Evolutionary conservation across 2,113 vertebrate genomes (phyloP), one percentile per base, ranked within the genome.

Genomic region (Galbula dea): DNA sequence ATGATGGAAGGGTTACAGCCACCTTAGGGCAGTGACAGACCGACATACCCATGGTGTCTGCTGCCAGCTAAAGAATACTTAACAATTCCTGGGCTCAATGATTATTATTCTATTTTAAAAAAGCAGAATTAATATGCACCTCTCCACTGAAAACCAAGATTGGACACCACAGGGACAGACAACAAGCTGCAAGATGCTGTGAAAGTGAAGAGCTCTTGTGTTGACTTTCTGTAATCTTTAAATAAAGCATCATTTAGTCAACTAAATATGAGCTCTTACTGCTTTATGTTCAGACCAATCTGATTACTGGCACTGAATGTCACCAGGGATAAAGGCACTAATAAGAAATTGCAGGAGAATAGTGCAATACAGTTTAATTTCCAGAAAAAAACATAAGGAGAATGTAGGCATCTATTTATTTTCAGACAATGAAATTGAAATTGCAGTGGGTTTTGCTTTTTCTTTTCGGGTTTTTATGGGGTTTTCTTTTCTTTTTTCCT

Each of bases 391-490:
- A 83, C 34, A 23, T 41, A 8, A n/a, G 23, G 37, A 17, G 17
- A 17, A n/a, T 43, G 66, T n/a, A 32, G 24, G 12, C 23, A 76
- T 57, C 30, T 75, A 57, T 92, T 95, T 90, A 45, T 84, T 84
- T 95, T 57, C 81, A 61, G 83, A 61, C 82, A 90, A 61, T 87
- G 62, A 92, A 89, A 90, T 69, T 87, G 62, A 92, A 89, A 90
- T 69, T 76, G 83, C 37, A 65, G 37, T 65, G 51, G 12, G 5
- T 62, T 93, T 79, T 77, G 9, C 11, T 17, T 14, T 41, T 63
- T 41, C 41, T 12, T 19, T 39, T n/a, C n/a, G n/a, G 19, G 32
- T 43, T 10, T 62, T 6, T n/a, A n/a, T n/a, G n/a, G 51, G 12
- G 5, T 62, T 93, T 79, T 77, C n/a, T n/a, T n/a, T n/a, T 62